A percentile compares a stretch with the other conserved stretches of the same genome.
Evolutionary conservation across 2,888 invertebrate genomes (phyloP).

Genomic region (Parnassius smintheus): DNA sequence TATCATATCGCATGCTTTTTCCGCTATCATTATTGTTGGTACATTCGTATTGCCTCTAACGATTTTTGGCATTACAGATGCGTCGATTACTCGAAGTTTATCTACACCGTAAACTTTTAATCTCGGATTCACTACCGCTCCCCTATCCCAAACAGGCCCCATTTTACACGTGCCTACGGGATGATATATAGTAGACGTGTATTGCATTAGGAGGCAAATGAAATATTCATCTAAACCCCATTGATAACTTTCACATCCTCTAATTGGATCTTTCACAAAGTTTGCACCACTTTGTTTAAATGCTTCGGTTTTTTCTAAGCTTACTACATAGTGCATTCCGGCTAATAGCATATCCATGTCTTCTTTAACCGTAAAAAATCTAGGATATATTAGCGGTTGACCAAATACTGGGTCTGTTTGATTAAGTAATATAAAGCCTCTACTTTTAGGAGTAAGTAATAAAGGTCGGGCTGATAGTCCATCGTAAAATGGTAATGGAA

Average conservation of each 20-base stretch:
- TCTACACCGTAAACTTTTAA: slow-evolving; percentile 83
- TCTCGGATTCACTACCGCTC: slow-evolving; percentile 84
- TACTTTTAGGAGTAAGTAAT: slow-evolving; percentile 82
- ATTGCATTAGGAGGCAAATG: slow-evolving; percentile 82
- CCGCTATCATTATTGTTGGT: slow-evolving; percentile 92
- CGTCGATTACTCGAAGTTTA: slow-evolving; percentile 84
- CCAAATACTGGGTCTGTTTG: slow-evolving; percentile 86
- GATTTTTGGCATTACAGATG: slow-evolving; percentile 84
- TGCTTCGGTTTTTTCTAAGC: slow-evolving; percentile 81
- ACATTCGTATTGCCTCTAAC: slow-evolving; percentile 90
- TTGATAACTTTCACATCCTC: slow-evolving; percentile 76
- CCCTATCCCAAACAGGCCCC: slow-evolving; percentile 82
- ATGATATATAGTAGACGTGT: slow-evolving; percentile 86
- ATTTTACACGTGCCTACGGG: slow-evolving; percentile 86
- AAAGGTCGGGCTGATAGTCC: slow-evolving; percentile 83
- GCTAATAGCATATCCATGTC: slow-evolving; percentile 83
- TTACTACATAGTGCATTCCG: slow-evolving; percentile 81
- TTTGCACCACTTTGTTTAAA: slow-evolving; percentile 80
- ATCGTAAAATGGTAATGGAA: slow-evolving; percentile 83
- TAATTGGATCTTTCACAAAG: slow-evolving; percentile 79
- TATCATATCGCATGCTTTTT: slow-evolving; percentile 89
- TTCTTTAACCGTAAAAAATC: slow-evolving; percentile 83
- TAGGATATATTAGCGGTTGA: slow-evolving; percentile 87
- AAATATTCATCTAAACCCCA: slow-evolving; percentile 86
- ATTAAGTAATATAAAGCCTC: slow-evolving; percentile 83